Percentiles rank a stretch among this genome's conserved stretches.
phyloP scores from a whole-genome alignment of 1,140 invertebrate species.

The Lepidurus arcticus region DNA sequence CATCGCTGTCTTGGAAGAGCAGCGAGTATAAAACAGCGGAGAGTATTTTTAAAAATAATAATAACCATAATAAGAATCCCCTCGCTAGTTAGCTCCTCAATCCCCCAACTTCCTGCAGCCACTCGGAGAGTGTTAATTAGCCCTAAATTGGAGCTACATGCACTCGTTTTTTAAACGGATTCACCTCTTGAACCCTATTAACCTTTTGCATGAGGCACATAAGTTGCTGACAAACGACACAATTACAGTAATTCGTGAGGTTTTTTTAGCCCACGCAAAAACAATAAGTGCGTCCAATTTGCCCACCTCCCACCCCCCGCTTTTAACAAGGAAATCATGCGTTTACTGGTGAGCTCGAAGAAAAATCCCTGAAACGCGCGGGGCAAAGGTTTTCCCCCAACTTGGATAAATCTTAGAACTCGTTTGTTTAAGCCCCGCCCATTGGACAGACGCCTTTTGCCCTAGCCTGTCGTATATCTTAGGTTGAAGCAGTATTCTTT shows the following conservation, averaged over 20 bases:
- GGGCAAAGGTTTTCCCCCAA: neutral
- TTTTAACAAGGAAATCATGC: constrained; percentile 9
- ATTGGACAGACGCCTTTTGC: constrained; percentile 14
- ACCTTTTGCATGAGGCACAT: neutral
- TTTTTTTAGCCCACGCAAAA: neutral
- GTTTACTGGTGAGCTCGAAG: neutral
- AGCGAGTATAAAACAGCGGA: neutral
- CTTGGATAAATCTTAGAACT: constrained; percentile 15
- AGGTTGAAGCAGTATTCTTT: neutral
- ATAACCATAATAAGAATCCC: neutral
- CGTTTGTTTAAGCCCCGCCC: constrained; percentile 17
- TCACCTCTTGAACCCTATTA: constrained; percentile 15
- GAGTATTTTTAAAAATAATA: too few relatives aligned
- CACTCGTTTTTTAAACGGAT: neutral
- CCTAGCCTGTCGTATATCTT: neutral
- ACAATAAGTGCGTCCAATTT: neutral
- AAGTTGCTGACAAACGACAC: constrained; percentile 21
- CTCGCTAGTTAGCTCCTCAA: neutral
- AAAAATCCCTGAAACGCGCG: neutral
- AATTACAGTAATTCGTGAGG: constrained; percentile 15
- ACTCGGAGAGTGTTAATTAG: neutral
- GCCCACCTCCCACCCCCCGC: neutral
- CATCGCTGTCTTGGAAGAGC: neutral
- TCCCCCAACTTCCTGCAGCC: neutral
- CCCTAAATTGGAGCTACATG: neutral